phyloP scores from a whole-genome alignment of 1,140 invertebrate genomes.

The Drosophila dunni region DNA sequence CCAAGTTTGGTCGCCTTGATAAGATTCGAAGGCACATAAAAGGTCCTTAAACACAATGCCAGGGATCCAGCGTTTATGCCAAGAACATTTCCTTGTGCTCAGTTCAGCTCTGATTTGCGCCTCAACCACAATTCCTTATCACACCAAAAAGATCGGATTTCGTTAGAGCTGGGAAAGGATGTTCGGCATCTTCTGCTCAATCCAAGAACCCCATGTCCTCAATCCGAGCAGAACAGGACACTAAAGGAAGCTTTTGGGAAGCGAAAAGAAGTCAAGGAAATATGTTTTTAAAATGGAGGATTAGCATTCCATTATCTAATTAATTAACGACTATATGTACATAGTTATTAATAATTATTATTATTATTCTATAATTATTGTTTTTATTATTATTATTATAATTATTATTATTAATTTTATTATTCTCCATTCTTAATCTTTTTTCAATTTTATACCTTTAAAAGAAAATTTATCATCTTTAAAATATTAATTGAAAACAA shows the following conservation, averaged over 20 bases:
- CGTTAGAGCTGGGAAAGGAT: constrained; percentile 42
- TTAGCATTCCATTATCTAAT: neutral
- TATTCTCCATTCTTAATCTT: too few species aligned
- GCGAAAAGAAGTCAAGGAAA: constrained; percentile 15
- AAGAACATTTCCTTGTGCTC: constrained; percentile 56
- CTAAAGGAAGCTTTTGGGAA: neutral
- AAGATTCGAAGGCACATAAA: constrained; percentile 53
- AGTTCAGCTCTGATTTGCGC: constrained; percentile 33
- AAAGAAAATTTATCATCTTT: too few species aligned
- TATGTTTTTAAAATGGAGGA: neutral
- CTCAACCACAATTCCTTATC: constrained; percentile 58
- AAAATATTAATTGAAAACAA: too few species aligned
- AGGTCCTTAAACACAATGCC: constrained; percentile 61
- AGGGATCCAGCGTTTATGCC: constrained; percentile 16
- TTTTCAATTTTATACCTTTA: too few species aligned
- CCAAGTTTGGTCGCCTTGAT: constrained; percentile 59
- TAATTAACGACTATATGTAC: too few species aligned
- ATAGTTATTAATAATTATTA: too few species aligned
- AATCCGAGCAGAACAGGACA: neutral
- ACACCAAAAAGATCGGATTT: constrained; percentile 69
- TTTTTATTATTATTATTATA: too few species aligned
- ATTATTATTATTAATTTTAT: too few species aligned
- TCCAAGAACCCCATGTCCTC: neutral
- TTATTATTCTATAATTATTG: too few species aligned
- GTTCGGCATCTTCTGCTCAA: constrained; percentile 13